Evolutionary conservation across 2,888 invertebrate species (phyloP), one percentile per base, ranked within the genome.

Genomic region (Trissolcus japonicus): DNA sequence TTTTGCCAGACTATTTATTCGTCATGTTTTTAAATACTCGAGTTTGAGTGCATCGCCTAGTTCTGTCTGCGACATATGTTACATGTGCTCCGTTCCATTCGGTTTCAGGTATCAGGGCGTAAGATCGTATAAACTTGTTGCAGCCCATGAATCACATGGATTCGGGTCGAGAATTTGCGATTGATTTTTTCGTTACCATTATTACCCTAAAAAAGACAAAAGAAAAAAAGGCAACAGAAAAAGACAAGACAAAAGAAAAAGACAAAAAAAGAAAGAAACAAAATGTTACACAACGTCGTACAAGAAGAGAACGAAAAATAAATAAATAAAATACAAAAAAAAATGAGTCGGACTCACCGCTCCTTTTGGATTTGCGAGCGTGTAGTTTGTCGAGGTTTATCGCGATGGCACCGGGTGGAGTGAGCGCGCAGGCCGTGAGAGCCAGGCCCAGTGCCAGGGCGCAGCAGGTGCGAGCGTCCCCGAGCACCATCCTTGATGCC

Each of bases 311-410:
- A 43, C 0, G 3, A 3, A 14, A 43, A 14, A 11, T 14, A 11
- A 11, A 4, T 3, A 14, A n/a, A 14, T 3, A 43, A 43, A 43
- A 2, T 41, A 1, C 2, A n/a, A 14, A 43, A 3, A 41, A 41
- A 19, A 19, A 19, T 1, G n/a, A 46, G n/a, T 46, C 6, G 16
- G 16, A 82, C 92, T 92, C 86, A 94, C 94, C 94, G 82, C 93
- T 92, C 82, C 94, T 90, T 87, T 94, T 94, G 78, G 92, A 91
- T 86, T 92, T 92, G 81, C 95, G 95, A 16, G 95, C 95, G 85
- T 96, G 95, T 69, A 96, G 92, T 79, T 94, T 92, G 90, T 94
- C 94, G 83, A 96, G 92, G 91, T 96, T 95, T 83, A 96, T 93
- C 80, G 94, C 94, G 87, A 92, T 91, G 82, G 92, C 93, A 67